phyloP scores from a whole-genome alignment of 1,140 invertebrate genomes.

The Paracyclopina nana region DNA sequence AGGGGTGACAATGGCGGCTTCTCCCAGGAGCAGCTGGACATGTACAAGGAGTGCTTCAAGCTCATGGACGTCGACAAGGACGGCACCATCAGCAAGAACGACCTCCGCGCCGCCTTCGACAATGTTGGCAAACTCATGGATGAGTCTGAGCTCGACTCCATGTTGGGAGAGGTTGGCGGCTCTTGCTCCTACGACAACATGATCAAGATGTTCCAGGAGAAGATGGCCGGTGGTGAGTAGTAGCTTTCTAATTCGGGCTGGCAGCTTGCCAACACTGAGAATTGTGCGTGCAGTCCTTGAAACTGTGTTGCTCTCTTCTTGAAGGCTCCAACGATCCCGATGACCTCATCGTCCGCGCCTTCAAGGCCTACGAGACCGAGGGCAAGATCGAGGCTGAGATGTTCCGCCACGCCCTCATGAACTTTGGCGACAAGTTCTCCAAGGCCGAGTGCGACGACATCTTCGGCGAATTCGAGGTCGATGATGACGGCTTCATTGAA shows the following conservation, averaged over 20 bases:
- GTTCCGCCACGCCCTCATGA: constrained; percentile 77
- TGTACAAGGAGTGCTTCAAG: constrained; percentile 88
- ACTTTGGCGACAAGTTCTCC: constrained; percentile 90
- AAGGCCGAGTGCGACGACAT: constrained; percentile 79
- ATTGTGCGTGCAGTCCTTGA: background rate
- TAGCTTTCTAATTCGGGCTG: background rate
- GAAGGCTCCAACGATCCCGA: constrained; percentile 12
- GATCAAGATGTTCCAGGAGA: constrained; percentile 50
- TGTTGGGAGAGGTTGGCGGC: constrained; percentile 69
- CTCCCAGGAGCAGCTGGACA: constrained; percentile 77
- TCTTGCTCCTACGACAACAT: constrained; percentile 90
- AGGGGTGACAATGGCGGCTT: constrained; percentile 30
- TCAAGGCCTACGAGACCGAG: constrained; percentile 15
- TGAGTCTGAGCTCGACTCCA: constrained; percentile 75
- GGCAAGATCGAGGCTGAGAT: constrained; percentile 28
- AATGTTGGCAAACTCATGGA: constrained; percentile 69
- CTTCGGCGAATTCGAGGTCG: constrained; percentile 78
- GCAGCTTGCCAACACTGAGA: background rate
- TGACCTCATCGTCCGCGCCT: constrained; percentile 14
- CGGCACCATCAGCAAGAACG: constrained; percentile 85
- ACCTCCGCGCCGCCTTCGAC: constrained; percentile 86
- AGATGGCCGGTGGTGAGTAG: constrained; percentile 12
- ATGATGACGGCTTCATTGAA: constrained; percentile 71
- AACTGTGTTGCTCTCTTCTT: background rate
- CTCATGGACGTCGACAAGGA: constrained; percentile 97